phyloP scores from a whole-genome alignment of 2,113 vertebrate genomes.

The Microcebus lehilahytsara region DNA sequence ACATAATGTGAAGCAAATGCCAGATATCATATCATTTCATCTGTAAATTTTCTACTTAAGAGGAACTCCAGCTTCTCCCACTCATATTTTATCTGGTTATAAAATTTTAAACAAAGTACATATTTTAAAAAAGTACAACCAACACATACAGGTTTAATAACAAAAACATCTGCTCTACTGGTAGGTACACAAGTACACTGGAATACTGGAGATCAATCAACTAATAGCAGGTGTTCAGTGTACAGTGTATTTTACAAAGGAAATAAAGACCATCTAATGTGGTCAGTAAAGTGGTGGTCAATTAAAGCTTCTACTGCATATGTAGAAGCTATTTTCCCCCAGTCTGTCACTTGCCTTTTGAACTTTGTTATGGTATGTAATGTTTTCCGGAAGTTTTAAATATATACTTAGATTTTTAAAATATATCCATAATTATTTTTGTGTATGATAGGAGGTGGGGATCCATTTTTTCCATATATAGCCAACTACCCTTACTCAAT shows the following conservation, averaged over 20 bases:
- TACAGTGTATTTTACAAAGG: conserved; percentile 11
- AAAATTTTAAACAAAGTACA: conserved; percentile 28
- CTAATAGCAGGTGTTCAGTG: background rate
- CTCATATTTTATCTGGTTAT: background rate
- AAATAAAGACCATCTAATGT: conserved; percentile 1
- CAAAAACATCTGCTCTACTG: conserved; percentile 6
- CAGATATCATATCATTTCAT: background rate
- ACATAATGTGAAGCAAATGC: background rate
- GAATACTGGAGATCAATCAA: background rate
- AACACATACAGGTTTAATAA: background rate
- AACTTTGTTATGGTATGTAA: background rate
- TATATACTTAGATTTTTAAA: background rate
- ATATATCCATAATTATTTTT: conserved; percentile 17
- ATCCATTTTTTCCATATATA: conserved; percentile 30
- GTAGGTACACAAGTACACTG: background rate
- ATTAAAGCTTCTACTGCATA: conserved; percentile 21
- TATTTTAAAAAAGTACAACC: conserved; percentile 4
- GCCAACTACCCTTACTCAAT: conserved; percentile 11
- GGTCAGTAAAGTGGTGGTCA: background rate
- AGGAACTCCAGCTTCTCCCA: background rate
- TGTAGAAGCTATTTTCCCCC: background rate
- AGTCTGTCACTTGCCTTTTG: background rate
- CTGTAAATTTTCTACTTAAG: conserved; percentile 2
- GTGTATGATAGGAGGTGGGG: background rate
- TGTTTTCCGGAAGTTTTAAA: background rate